These are phyloP conservation scores for Aplodontia rufa DNA, from an alignment of 2,113 vertebrate genomes.

Conservation along the genomic window DNA sequence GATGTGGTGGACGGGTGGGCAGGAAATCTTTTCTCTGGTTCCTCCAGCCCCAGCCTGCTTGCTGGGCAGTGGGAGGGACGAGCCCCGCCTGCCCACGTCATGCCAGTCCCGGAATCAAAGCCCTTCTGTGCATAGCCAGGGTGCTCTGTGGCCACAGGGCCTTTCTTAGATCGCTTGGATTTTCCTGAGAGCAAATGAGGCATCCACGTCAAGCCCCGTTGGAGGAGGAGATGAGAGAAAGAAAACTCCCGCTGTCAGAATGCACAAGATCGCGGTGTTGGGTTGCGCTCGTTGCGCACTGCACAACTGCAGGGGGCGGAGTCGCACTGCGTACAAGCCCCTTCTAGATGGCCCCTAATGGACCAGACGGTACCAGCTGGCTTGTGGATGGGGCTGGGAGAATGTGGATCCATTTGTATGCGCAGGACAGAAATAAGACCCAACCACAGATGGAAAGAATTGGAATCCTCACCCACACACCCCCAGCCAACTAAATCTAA, in stretches of 20 bases:
- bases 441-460: background rate
- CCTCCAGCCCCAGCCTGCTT: background rate
- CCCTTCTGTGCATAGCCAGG: background rate
- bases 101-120: constrained; percentile 22
- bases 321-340: background rate
- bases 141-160: background rate
- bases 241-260: background rate
- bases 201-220: background rate
- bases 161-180: background rate
- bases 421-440: background rate
- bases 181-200: background rate
- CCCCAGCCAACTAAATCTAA: background rate
- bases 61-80: background rate
- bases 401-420: background rate
- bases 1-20: background rate
- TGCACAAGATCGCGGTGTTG: background rate
- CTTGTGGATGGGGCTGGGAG: background rate
- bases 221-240: background rate
- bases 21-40: constrained; percentile 34
- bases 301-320: background rate
- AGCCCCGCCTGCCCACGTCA: constrained; percentile 69
- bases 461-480: background rate
- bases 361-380: background rate
- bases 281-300: background rate
- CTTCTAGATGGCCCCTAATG: background rate